Conservation (phyloP, 2,113 vertebrate species). For the Okapia johnstoni region DNA sequence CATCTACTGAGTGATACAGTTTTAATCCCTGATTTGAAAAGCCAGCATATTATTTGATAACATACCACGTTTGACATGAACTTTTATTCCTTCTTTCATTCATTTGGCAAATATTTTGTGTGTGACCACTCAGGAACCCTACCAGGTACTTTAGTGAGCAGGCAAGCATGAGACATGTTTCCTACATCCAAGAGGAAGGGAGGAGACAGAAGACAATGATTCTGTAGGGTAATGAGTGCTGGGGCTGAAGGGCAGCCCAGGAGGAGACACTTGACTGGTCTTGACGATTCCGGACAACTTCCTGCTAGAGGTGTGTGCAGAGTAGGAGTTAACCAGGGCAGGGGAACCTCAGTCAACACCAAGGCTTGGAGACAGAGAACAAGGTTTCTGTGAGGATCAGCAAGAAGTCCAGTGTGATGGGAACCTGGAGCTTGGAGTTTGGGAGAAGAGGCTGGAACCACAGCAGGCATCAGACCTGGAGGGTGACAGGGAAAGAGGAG, state of each 20-base stretch:
- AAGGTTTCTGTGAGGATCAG: neutral
- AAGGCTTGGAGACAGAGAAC: neutral
- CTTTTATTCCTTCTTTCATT: neutral
- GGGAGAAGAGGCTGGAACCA: neutral
- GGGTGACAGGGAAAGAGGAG: neutral
- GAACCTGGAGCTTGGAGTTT: neutral
- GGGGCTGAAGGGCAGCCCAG: neutral
- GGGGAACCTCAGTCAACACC: neutral
- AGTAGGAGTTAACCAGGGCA: neutral
- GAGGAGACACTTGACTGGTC: neutral
- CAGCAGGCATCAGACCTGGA: neutral
- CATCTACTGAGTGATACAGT: neutral
- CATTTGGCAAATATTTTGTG: neutral
- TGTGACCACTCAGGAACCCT: neutral
- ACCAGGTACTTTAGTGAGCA: neutral
- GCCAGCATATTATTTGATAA: neutral
- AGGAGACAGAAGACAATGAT: neutral
- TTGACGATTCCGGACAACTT: neutral
- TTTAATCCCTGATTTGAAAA: slow-evolving; percentile 13
- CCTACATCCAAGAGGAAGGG: neutral
- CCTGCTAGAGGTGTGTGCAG: neutral
- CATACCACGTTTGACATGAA: neutral
- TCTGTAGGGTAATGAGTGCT: neutral
- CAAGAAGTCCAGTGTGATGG: neutral
- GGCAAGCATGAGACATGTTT: neutral